These are phyloP conservation scores for Eristalis arbustorum DNA, from an alignment of 2,888 invertebrate species.

Conservation along the genomic window DNA sequence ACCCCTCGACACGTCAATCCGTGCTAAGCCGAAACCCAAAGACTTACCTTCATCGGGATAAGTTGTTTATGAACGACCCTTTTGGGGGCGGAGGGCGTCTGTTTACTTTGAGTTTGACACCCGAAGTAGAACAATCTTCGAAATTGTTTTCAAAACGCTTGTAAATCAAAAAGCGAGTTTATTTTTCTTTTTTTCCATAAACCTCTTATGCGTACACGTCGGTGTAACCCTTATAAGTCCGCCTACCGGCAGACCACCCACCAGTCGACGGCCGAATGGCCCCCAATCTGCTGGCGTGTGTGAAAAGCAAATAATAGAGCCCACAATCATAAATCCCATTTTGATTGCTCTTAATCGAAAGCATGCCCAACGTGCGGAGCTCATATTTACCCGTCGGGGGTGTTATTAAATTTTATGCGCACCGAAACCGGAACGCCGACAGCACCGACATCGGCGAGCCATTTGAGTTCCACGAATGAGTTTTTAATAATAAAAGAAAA, in stretches of 20 bases:
- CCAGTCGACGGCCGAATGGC: background rate
- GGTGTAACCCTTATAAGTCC: background rate
- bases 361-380: background rate
- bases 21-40: background rate
- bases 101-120: background rate
- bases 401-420: background rate
- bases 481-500: too few species aligned
- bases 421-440: background rate
- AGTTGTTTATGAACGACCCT: background rate
- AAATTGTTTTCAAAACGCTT: slow-evolving; percentile 33
- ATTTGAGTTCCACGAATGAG: background rate
- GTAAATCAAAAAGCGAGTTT: slow-evolving; percentile 1
- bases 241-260: background rate
- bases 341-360: slow-evolving; percentile 35
- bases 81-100: background rate
- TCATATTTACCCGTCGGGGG: background rate
- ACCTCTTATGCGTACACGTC: background rate
- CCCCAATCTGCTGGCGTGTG: background rate
- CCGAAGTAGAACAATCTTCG: background rate
- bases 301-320: background rate
- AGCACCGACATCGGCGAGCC: background rate
- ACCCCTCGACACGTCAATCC: background rate
- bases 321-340: slow-evolving; percentile 29
- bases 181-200: background rate
- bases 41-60: slow-evolving; percentile 5